Evolutionary conservation across 2,797 vertebrate species (phyloP).

Genomic region (Hozukius guyotensis): DNA sequence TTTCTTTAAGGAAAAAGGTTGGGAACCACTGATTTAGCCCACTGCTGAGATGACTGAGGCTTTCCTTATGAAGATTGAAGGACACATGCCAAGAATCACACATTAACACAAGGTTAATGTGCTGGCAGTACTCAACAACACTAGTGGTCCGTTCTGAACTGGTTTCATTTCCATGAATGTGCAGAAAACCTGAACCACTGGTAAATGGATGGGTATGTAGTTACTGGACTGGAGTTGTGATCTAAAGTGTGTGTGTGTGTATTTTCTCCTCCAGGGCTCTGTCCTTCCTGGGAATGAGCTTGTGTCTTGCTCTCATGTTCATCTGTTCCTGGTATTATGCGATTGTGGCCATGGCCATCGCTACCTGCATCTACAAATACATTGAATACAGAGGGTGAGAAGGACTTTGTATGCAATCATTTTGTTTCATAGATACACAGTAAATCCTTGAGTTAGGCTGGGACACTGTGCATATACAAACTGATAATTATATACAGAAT

Average conservation of each 20-base stretch:
- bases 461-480: neutral
- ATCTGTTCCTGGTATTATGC: slow-evolving; percentile 98
- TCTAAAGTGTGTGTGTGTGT: neutral
- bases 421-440: neutral
- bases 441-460: neutral
- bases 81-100: no score
- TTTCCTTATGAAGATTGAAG: no score
- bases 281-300: slow-evolving; percentile 97
- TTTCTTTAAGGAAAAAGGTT: no score
- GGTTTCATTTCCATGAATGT: no score
- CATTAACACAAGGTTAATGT: no score
- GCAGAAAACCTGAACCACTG: no score
- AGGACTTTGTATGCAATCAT: slow-evolving; percentile 1
- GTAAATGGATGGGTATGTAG: neutral
- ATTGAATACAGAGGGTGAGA: slow-evolving; percentile 97
- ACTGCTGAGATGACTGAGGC: no score
- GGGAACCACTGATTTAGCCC: no score
- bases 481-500: neutral
- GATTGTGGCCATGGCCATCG: slow-evolving; percentile 92
- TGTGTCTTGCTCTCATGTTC: slow-evolving; percentile 97
- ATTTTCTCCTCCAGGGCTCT: slow-evolving; percentile 84
- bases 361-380: slow-evolving; percentile 97
- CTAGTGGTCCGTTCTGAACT: neutral
- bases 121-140: fast-evolving
- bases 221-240: neutral